Evolutionary conservation across 2,797 vertebrate genomes (phyloP), one percentile per base, ranked within the genome.

Genomic region (Pseudochaenichthys georgianus): DNA sequence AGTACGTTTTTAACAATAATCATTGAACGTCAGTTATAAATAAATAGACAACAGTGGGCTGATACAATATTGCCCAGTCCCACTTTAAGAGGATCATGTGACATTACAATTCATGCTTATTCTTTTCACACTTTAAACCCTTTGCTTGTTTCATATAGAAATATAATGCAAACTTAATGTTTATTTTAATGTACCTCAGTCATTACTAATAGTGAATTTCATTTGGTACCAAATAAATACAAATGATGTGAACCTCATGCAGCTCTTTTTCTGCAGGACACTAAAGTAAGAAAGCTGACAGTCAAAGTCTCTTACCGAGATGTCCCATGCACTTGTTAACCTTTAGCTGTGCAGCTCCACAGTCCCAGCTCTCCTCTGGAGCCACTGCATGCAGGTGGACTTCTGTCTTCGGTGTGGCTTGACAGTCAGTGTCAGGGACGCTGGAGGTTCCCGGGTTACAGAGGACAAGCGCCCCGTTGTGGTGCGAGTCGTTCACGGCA

Each of bases 391-490:
- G 28, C 53, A 11, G 28, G 50, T 8, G 28, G 28, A 42, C 48
- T 5, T 64, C 73, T 21, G 34, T 46, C 13, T 59, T 54, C 28
- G 59, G 53, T 2, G 19, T 50, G 2, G 34, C 70, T 31, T 73
- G 13, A 60, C 48, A 38, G 58, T 78, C 69, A 2, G 59, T 10
- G 2, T 77, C 84, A 28, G 84, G 67, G 61, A 87, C 38, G 38
- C 81, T 85, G 64, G 84, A 81, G 16, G 88, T 73, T 43, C 77
- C 87, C 2, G 84, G 88, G 84, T 95, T 95, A 77, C 91, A 90
- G 78, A 95, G 87, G 81, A 94, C 82, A 10, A 94, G 87, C 0
- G 63, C 28, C 38, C 68, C 71, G 7, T 81, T 84, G 58, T 77
- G 82, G 45, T 84, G 21, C 13, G 55, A 59, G 67, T 34, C 8